Percentiles rank a stretch among this genome's conserved stretches.
These are phyloP conservation scores for Ambastaia sidthimunki DNA, from an alignment of 2,797 vertebrate species.

Conservation along the genomic window DNA sequence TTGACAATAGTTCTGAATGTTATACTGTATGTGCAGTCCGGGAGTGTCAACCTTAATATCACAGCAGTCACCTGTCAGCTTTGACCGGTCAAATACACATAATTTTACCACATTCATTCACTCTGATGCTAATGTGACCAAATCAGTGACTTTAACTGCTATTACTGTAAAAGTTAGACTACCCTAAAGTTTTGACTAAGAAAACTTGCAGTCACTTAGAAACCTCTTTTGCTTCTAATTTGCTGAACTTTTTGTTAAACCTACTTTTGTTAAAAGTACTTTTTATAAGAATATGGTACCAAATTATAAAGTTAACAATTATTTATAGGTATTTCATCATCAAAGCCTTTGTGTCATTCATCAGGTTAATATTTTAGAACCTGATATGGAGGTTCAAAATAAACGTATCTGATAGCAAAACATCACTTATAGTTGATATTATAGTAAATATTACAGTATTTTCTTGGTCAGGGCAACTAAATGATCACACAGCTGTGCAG, in stretches of 20 bases:
- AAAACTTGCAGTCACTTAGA: neutral
- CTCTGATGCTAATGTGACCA: neutral
- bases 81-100: slow-evolving; percentile 4
- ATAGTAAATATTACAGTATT: neutral
- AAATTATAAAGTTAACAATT: no score
- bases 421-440: neutral
- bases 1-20: slow-evolving; percentile 20
- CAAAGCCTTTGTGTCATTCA: neutral
- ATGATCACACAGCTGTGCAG: neutral
- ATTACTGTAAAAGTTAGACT: neutral
- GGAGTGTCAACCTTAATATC: neutral
- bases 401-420: no score
- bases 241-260: no score
- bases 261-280: no score
- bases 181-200: no score
- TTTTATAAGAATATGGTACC: no score
- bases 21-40: slow-evolving; percentile 15
- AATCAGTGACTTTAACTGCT: neutral
- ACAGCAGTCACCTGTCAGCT: neutral
- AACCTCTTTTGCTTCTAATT: neutral
- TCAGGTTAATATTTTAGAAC: neutral
- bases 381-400: neutral
- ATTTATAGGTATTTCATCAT: neutral
- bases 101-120: neutral
- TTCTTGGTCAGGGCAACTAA: neutral